These are phyloP conservation scores for Sciurus carolinensis DNA, from an alignment of 2,797 vertebrate species.

Conservation along the genomic window DNA sequence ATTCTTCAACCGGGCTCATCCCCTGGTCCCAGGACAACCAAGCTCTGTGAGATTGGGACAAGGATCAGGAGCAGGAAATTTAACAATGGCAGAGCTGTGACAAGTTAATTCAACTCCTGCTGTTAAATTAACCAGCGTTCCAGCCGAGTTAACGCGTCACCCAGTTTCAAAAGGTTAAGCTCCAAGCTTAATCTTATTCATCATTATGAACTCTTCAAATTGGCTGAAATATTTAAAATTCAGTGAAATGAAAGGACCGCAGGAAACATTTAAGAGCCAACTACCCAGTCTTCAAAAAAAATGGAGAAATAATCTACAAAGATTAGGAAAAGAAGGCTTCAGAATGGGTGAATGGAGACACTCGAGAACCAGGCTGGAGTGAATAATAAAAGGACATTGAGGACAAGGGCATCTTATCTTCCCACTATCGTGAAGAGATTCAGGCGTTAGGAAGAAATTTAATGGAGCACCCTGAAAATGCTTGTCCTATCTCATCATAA, in stretches of 20 bases:
- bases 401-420: constrained; percentile 86
- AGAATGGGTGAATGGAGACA: constrained; percentile 83
- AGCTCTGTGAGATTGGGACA: constrained; percentile 75
- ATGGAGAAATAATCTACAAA: constrained; percentile 86
- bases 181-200: constrained; percentile 88
- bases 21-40: constrained; percentile 77
- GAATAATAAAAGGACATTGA: constrained; percentile 85
- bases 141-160: constrained; percentile 87
- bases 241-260: constrained; percentile 86
- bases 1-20: constrained; percentile 54
- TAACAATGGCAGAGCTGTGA: constrained; percentile 87
- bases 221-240: constrained; percentile 88
- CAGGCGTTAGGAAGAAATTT: constrained; percentile 83
- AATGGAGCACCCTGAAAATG: constrained; percentile 85
- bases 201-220: constrained; percentile 88
- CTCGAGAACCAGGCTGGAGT: constrained; percentile 82
- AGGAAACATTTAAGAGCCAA: constrained; percentile 87
- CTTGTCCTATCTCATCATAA: constrained; percentile 86
- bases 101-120: constrained; percentile 88
- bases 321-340: constrained; percentile 85
- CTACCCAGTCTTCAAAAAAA: constrained; percentile 83
- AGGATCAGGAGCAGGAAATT: constrained; percentile 81
- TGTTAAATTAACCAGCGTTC: constrained; percentile 88
- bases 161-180: constrained; percentile 88
- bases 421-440: constrained; percentile 82